These are phyloP conservation scores for Pterois miles DNA, from an alignment of 2,797 vertebrate genomes.

Conservation along the genomic window DNA sequence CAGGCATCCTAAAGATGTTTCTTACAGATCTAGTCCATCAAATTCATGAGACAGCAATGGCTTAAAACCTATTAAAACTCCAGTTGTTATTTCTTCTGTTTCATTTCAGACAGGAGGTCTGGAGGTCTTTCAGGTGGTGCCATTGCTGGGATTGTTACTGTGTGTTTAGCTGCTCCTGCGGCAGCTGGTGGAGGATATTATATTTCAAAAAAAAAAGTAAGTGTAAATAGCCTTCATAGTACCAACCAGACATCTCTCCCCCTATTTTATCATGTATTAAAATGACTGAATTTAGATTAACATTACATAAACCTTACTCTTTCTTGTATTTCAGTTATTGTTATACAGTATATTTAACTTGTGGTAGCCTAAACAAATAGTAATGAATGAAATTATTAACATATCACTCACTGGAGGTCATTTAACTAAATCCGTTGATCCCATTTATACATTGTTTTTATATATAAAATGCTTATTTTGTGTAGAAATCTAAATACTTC, in stretches of 20 bases:
- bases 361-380: not conserved
- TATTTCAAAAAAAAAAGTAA: constrained; percentile 13
- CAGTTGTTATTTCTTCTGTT: too few species aligned
- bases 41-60: not conserved
- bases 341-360: too few species aligned
- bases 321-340: too few species aligned
- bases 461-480: not conserved
- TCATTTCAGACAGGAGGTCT: constrained; percentile 46
- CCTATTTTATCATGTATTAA: not conserved
- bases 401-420: not conserved
- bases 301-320: not conserved
- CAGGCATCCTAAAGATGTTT: not conserved
- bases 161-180: not conserved
- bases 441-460: not conserved
- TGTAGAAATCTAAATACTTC: not conserved
- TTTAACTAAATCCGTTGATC: not conserved
- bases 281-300: not conserved
- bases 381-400: not conserved
- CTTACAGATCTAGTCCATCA: not conserved
- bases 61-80: too few species aligned
- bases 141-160: constrained; percentile 54
- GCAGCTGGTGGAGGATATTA: not conserved
- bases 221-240: not conserved
- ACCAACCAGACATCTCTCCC: not conserved
- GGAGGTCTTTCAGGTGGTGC: constrained; percentile 19